Conservation (phyloP, 1,140 invertebrate species). For the Zaprionus africanus region DNA sequence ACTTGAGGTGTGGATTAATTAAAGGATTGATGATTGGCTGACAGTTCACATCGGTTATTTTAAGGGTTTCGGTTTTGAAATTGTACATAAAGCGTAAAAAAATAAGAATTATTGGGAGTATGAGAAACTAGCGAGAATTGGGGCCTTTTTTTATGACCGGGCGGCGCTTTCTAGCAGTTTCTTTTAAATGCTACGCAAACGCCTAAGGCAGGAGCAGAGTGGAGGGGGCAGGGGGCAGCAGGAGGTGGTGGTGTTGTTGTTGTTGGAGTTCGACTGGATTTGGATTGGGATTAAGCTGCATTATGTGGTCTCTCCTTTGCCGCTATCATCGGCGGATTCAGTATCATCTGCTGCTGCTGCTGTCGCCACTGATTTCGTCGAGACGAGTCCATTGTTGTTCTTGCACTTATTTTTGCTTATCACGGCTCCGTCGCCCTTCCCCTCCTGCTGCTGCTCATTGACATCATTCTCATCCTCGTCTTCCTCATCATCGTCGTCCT, state of each 20-base stretch:
- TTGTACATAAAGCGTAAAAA: constrained; percentile 38
- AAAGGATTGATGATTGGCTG: constrained; percentile 22
- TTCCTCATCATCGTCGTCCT: constrained; percentile 87
- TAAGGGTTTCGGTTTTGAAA: constrained; percentile 9
- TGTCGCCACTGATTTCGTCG: constrained; percentile 26
- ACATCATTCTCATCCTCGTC: constrained; percentile 85
- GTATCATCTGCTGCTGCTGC: constrained; percentile 51
- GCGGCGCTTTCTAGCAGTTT: constrained; percentile 24
- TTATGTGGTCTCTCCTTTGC: constrained; percentile 84
- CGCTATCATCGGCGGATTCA: constrained; percentile 81
- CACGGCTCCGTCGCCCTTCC: constrained; percentile 41
- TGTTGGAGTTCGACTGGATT: constrained; percentile 4
- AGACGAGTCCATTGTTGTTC: constrained; percentile 63
- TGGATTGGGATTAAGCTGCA: constrained; percentile 31
- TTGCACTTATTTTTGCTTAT: constrained; percentile 62
- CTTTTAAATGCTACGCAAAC: constrained; percentile 48
- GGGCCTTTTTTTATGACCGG: neutral
- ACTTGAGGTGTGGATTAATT: constrained; percentile 9
- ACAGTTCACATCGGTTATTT: neutral
- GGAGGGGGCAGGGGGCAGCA: neutral
- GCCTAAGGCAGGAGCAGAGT: constrained; percentile 41
- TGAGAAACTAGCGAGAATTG: constrained; percentile 18
- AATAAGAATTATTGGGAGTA: constrained; percentile 22
- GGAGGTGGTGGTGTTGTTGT: neutral
- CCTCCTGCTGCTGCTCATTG: constrained; percentile 81